Evolutionary conservation across 2,797 vertebrate species (phyloP).

Genomic region (Dermochelys coriacea): DNA sequence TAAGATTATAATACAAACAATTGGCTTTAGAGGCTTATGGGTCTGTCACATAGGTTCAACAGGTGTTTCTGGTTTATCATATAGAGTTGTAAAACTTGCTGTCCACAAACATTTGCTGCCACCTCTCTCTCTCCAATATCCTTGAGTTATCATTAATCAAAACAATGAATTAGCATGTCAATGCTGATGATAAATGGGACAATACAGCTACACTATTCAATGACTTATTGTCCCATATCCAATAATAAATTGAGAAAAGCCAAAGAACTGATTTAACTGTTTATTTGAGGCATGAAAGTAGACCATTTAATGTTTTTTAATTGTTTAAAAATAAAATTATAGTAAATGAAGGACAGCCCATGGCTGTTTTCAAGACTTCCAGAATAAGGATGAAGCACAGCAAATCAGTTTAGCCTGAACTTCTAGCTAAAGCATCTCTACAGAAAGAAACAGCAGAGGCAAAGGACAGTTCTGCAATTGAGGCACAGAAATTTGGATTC

Average conservation of each 20-base stretch:
- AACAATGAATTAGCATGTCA: background rate
- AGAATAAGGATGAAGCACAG: background rate
- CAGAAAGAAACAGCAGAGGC: background rate
- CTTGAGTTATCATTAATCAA: background rate
- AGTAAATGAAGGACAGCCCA: background rate
- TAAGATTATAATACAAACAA: background rate
- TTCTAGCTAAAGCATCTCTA: background rate
- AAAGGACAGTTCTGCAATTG: background rate
- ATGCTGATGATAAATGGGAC: background rate
- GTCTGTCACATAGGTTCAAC: background rate
- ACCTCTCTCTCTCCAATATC: no score
- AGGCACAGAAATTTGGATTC: background rate
- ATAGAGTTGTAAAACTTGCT: background rate
- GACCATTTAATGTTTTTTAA: background rate
- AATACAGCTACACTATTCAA: background rate
- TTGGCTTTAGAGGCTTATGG: background rate
- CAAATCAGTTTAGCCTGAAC: background rate
- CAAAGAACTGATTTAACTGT: background rate
- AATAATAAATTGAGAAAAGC: background rate
- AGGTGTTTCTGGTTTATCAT: background rate
- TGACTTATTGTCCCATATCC: background rate
- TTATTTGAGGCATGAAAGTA: accelerated
- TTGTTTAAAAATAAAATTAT: background rate
- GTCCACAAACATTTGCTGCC: background rate
- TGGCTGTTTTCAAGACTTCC: background rate